Evolutionary conservation across 2,888 invertebrate genomes (phyloP).

Genomic region (Eilema sororculum): DNA sequence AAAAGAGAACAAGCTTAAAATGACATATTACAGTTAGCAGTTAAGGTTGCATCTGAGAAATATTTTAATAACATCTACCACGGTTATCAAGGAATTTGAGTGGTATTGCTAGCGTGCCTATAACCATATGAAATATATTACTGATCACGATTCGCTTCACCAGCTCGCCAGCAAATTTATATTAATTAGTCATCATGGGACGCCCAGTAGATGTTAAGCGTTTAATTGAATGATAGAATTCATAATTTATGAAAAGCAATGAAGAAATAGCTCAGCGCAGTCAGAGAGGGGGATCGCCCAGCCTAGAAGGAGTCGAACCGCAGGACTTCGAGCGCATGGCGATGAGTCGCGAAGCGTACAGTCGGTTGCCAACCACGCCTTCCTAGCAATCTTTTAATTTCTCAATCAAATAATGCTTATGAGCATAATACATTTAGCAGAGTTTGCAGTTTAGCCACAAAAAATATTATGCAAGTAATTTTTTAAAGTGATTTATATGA

Average conservation of each 20-base stretch:
- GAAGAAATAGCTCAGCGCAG: not conserved
- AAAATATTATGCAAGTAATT: not conserved
- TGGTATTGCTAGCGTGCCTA: not conserved
- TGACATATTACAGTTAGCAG: no score
- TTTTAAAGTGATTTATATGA: no score
- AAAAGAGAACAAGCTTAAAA: no score
- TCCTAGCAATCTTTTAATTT: not conserved
- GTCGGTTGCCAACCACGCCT: not conserved
- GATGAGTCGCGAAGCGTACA: not conserved
- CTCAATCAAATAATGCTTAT: not conserved
- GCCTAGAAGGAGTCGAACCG: not conserved
- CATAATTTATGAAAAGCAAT: not conserved
- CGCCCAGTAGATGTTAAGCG: not conserved
- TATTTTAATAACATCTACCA: no score
- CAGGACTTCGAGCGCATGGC: not conserved
- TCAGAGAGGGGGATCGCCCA: not conserved
- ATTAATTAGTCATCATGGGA: not conserved
- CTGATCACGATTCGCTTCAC: not conserved
- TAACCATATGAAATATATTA: no score
- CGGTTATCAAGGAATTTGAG: no score
- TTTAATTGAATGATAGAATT: not conserved
- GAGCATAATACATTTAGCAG: not conserved
- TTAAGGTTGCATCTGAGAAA: no score
- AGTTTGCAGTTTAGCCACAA: not conserved
- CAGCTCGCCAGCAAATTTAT: not conserved